These are phyloP conservation scores for Chroicocephalus ridibundus DNA, from an alignment of 2,113 vertebrate species.

Conservation along the genomic window DNA sequence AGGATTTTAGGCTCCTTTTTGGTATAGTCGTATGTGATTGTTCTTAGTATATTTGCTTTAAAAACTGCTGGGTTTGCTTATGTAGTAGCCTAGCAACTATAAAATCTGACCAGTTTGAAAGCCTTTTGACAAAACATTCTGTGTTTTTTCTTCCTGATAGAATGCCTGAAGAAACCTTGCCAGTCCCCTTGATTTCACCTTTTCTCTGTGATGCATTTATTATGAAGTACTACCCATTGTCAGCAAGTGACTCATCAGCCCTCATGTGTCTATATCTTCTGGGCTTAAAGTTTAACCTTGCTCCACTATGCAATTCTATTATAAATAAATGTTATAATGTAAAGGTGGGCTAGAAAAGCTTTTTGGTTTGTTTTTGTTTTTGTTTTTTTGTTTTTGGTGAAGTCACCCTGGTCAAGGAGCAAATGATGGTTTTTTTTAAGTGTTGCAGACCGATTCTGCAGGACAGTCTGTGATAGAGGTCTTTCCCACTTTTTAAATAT, in stretches of 20 bases:
- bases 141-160: not conserved
- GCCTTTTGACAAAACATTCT: not conserved
- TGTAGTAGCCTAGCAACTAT: constrained; percentile 26
- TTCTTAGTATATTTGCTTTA: not conserved
- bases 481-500: not conserved
- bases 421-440: not conserved
- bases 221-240: not conserved
- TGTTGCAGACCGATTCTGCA: not conserved
- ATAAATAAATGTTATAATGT: not conserved
- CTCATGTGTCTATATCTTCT: not conserved
- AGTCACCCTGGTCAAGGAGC: not conserved
- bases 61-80: not conserved
- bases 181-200: constrained; percentile 39
- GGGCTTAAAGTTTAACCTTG: not conserved
- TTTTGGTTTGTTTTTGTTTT: not conserved
- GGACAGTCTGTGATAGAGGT: not conserved
- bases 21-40: not conserved
- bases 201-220: not conserved
- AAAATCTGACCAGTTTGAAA: not conserved
- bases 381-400: not conserved
- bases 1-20: not conserved
- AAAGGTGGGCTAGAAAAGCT: not conserved
- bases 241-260: constrained; percentile 28
- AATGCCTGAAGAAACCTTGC: not conserved
- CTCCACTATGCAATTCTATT: not conserved